Evolutionary conservation across 2,113 vertebrate species (phyloP).

Genomic region (Hipposideros armiger): DNA sequence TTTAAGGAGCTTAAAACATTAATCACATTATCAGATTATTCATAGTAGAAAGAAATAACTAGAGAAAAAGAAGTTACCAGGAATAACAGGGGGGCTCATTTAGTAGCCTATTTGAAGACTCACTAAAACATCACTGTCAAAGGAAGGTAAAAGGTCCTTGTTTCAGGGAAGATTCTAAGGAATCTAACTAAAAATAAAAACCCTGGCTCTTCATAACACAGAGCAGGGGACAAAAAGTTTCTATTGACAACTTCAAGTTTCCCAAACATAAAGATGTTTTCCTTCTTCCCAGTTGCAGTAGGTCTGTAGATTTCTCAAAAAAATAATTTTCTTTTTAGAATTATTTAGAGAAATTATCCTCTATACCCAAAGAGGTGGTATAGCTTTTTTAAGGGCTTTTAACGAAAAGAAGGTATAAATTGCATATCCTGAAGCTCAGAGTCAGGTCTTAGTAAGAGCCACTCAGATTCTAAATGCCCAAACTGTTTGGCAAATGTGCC

Average conservation of each 20-base stretch:
- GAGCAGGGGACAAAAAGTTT: background rate
- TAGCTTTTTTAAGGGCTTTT: background rate
- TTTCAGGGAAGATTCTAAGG: background rate
- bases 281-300: background rate
- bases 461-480: background rate
- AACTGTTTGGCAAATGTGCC: background rate
- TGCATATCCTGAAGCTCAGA: background rate
- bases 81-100: background rate
- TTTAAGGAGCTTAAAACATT: constrained; percentile 39
- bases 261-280: background rate
- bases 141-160: background rate
- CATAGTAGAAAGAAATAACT: background rate
- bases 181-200: background rate
- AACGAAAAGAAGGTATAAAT: background rate
- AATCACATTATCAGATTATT: constrained; percentile 53
- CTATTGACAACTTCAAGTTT: background rate
- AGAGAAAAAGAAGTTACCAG: constrained; percentile 5
- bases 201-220: background rate
- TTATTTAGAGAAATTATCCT: background rate
- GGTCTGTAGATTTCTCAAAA: background rate
- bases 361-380: background rate
- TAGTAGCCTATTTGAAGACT: background rate
- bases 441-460: background rate
- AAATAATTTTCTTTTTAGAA: background rate
- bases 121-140: background rate